A percentile compares a stretch with the other conserved stretches of the same genome.
These are phyloP conservation scores for Zhuqinia jingwanae DNA, from an alignment of 2,888 invertebrate genomes.

Conservation along the genomic window DNA sequence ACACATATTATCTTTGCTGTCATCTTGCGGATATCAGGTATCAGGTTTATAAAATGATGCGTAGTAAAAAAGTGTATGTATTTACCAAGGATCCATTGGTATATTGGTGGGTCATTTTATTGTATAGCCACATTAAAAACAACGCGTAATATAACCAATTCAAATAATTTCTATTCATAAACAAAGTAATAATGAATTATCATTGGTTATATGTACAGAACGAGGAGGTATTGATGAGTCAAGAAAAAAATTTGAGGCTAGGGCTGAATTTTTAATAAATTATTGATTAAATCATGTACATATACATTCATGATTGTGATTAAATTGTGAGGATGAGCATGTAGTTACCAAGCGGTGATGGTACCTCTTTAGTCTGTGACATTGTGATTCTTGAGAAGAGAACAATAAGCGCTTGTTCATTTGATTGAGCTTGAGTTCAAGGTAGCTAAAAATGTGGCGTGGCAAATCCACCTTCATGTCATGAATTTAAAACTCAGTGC, in stretches of 20 bases:
- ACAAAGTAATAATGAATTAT: no score
- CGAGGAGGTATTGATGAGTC: slow-evolving; percentile 4
- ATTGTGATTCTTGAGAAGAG: neutral
- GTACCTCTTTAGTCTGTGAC: neutral
- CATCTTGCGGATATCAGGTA: no score
- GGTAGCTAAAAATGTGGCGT: neutral
- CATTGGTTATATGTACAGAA: no score
- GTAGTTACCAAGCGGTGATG: neutral
- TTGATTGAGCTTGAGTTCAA: slow-evolving; percentile 26
- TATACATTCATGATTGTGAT: slow-evolving; percentile 25
- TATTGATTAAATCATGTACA: slow-evolving; percentile 45
- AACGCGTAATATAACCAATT: no score
- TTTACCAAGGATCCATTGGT: no score
- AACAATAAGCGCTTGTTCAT: neutral
- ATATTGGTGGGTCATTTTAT: no score
- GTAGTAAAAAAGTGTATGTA: no score
- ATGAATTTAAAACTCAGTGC: no score
- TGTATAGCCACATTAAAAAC: no score
- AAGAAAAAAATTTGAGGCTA: slow-evolving; percentile 34
- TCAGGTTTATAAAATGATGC: no score
- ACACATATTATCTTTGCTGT: no score
- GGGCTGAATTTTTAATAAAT: slow-evolving; percentile 48
- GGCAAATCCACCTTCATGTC: neutral
- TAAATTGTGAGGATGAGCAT: slow-evolving; percentile 23
- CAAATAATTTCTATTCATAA: no score